A percentile compares a stretch with the other conserved stretches of the same genome.
Evolutionary conservation across 2,888 invertebrate species (phyloP).

Genomic region (Escarpia spicata): DNA sequence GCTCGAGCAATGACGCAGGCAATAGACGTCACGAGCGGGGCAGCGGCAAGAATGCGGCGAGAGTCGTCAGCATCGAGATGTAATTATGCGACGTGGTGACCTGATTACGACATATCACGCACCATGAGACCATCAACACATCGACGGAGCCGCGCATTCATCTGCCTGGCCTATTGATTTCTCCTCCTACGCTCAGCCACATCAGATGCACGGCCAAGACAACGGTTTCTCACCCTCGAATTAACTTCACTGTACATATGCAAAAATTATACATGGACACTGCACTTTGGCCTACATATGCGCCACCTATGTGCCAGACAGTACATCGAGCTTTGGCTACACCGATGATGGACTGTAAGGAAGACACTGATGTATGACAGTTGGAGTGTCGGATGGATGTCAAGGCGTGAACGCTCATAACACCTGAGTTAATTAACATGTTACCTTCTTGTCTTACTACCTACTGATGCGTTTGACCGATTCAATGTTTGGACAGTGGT

Average conservation of each 20-base stretch:
- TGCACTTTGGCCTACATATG: background rate
- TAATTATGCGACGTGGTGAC: constrained; percentile 6
- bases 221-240: background rate
- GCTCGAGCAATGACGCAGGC: background rate
- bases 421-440: too few species aligned
- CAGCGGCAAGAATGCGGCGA: background rate
- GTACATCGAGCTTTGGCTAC: background rate
- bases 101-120: constrained; percentile 16
- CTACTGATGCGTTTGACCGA: background rate
- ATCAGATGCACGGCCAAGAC: background rate
- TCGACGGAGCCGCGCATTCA: background rate
- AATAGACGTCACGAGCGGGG: background rate
- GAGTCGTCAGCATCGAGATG: constrained; percentile 7
- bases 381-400: too few species aligned
- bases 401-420: too few species aligned
- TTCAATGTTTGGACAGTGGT: background rate
- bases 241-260: background rate
- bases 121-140: background rate
- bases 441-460: too few species aligned
- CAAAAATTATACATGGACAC: background rate
- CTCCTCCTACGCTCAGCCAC: background rate
- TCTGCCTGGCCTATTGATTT: background rate
- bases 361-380: too few species aligned
- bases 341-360: too few species aligned
- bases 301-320: background rate